Percentiles rank a stretch among this genome's conserved stretches.
phyloP scores from a whole-genome alignment of 2,797 vertebrate species.

The Pangasius djambal region DNA sequence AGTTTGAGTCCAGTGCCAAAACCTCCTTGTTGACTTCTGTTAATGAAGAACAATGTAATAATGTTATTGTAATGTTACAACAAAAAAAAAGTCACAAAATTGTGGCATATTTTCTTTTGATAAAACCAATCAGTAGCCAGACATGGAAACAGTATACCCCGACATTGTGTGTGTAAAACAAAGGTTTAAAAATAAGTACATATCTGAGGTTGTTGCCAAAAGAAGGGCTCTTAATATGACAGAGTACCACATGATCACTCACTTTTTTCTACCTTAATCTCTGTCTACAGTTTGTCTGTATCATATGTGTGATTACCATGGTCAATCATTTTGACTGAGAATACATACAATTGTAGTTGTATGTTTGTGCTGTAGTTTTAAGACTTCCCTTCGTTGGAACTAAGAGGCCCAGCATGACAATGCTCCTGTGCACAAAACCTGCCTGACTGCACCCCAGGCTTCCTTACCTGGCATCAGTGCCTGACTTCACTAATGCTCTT shows the following conservation, averaged over 20 bases:
- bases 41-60: background rate
- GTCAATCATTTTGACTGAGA: background rate
- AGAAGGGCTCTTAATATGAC: background rate
- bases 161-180: background rate
- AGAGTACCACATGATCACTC: background rate
- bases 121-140: background rate
- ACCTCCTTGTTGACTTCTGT: background rate
- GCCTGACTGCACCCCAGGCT: background rate
- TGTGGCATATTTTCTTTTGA: no score
- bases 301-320: background rate
- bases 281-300: background rate
- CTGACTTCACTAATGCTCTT: background rate
- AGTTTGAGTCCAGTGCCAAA: background rate
- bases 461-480: background rate
- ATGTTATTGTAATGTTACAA: background rate
- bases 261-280: background rate
- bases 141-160: background rate
- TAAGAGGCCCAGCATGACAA: background rate
- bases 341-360: background rate
- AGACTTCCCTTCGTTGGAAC: background rate
- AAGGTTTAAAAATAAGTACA: background rate
- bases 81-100: background rate
- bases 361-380: background rate
- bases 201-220: background rate
- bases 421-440: background rate